phyloP scores from a whole-genome alignment of 2,113 vertebrate genomes.

The Paradisaea rubra region DNA sequence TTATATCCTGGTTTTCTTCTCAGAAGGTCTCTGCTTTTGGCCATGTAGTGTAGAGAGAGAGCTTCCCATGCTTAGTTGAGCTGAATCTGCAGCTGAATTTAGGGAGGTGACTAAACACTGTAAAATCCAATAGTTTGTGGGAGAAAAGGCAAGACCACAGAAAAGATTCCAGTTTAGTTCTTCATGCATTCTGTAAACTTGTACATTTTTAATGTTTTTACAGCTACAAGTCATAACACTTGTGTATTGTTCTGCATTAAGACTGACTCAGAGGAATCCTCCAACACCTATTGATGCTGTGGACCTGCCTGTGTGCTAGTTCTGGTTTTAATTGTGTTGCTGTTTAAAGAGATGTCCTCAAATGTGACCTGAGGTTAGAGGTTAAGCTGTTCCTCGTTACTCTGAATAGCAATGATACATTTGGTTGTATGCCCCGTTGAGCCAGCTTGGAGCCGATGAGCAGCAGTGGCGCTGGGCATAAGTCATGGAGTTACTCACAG shows the following conservation, averaged over 20 bases:
- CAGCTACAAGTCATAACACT: neutral
- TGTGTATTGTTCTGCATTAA: rapidly evolving
- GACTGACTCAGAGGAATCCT: neutral
- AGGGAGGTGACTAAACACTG: neutral
- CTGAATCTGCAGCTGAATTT: neutral
- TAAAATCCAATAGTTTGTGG: neutral
- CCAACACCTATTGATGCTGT: neutral
- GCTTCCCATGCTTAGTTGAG: neutral
- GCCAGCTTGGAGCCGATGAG: neutral
- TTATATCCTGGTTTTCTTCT: neutral
- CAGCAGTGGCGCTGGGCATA: neutral
- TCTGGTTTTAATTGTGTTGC: neutral
- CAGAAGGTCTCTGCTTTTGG: neutral
- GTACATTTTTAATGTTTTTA: neutral
- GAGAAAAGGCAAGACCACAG: neutral
- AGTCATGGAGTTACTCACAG: neutral
- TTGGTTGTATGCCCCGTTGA: neutral
- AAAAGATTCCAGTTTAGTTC: neutral
- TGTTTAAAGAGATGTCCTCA: neutral
- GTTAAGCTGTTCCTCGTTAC: neutral
- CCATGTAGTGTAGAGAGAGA: rapidly evolving
- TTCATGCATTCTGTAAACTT: neutral
- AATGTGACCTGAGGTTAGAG: neutral
- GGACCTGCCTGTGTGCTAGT: neutral
- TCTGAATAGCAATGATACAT: neutral